phyloP scores from a whole-genome alignment of 2,113 vertebrate species.

The Varanus komodoensis region DNA sequence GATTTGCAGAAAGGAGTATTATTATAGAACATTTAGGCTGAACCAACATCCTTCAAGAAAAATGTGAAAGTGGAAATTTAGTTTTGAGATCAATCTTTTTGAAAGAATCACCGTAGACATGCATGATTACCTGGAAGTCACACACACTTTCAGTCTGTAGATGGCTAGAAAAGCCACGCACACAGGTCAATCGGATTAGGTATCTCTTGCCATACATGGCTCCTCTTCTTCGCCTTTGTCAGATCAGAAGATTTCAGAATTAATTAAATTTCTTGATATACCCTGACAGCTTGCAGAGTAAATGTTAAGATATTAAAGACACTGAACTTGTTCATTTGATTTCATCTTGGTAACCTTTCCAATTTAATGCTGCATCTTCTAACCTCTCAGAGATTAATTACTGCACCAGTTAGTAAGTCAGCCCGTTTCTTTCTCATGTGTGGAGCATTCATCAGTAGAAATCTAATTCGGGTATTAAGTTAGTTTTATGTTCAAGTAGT shows the following conservation, averaged over 20 bases:
- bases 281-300: slow-evolving; percentile 69
- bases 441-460: slow-evolving; percentile 62
- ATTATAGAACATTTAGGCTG: slow-evolving; percentile 12
- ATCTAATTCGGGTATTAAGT: slow-evolving; percentile 51
- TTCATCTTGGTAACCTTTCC: slow-evolving; percentile 76
- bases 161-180: slow-evolving; percentile 49
- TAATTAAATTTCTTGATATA: slow-evolving; percentile 78
- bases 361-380: slow-evolving; percentile 77
- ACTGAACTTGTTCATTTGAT: slow-evolving; percentile 76
- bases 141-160: background rate
- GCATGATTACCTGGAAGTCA: background rate
- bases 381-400: slow-evolving; percentile 80
- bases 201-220: slow-evolving; percentile 59
- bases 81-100: slow-evolving; percentile 23
- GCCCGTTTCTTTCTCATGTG: slow-evolving; percentile 60
- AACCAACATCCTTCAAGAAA: background rate
- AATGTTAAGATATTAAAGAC: slow-evolving; percentile 71
- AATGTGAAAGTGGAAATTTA: slow-evolving; percentile 18
- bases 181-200: slow-evolving; percentile 63
- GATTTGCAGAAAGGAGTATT: background rate
- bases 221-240: slow-evolving; percentile 62
- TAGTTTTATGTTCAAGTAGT: slow-evolving; percentile 43
- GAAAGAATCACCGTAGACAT: slow-evolving; percentile 12
- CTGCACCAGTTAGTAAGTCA: slow-evolving; percentile 68
- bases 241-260: slow-evolving; percentile 70